A percentile compares a stretch with the other conserved stretches of the same genome.
phyloP scores from a whole-genome alignment of 2,797 vertebrate species.

The Pogoniulus pusillus region DNA sequence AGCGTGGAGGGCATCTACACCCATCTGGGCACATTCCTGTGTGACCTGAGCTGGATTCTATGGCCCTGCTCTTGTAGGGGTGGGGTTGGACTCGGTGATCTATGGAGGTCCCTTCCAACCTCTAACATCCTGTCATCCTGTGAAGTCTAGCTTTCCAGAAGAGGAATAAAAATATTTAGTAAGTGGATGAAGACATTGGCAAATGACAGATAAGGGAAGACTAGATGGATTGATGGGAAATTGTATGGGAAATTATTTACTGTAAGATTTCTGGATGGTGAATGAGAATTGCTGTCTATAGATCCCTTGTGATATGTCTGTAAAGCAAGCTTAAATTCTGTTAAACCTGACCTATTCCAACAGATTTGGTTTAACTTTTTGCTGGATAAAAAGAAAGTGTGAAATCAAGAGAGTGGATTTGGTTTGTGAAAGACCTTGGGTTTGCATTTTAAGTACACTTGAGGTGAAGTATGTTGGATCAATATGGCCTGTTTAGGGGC shows the following conservation, averaged over 20 bases:
- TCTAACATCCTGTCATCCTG: too few relatives aligned
- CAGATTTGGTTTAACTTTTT: conserved; percentile 39
- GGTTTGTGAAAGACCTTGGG: background rate
- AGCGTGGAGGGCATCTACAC: background rate
- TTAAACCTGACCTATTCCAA: conserved; percentile 45
- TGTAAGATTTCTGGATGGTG: conserved; percentile 27
- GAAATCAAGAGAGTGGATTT: conserved; percentile 4
- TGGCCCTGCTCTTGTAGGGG: too few relatives aligned
- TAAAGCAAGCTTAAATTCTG: conserved; percentile 23
- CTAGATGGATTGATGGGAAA: conserved; percentile 30
- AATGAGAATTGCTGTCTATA: background rate
- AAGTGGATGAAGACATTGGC: background rate
- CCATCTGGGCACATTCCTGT: too few relatives aligned
- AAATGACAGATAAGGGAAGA: background rate
- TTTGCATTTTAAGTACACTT: background rate
- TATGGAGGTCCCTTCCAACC: too few relatives aligned
- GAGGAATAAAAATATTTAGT: background rate
- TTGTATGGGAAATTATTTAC: conserved; percentile 40
- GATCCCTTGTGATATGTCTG: background rate
- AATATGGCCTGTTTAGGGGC: background rate
- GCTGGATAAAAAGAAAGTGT: conserved; percentile 19
- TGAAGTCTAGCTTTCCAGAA: background rate
- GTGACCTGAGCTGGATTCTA: too few relatives aligned
- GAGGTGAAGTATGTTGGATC: conserved; percentile 15
- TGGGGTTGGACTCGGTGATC: too few relatives aligned